phyloP scores from a whole-genome alignment of 2,888 invertebrate species.

The Pristionchus exspectatus region DNA sequence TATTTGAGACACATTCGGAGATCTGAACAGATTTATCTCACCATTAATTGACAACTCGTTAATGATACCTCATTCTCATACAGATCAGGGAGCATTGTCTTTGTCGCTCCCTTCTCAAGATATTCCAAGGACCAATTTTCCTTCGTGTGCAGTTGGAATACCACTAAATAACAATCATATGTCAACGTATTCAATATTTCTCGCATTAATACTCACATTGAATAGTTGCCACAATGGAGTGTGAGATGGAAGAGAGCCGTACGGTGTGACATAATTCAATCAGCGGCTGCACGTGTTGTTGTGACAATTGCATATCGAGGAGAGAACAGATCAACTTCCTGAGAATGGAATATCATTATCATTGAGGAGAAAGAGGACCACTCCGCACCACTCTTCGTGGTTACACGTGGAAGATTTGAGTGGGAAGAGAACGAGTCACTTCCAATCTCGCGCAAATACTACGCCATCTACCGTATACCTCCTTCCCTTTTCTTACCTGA shows the following conservation, averaged over 20 bases:
- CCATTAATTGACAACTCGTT: neutral
- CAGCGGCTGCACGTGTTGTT: conserved; percentile 73
- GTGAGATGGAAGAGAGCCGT: conserved; percentile 57
- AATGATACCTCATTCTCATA: conserved; percentile 73
- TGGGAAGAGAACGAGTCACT: neutral
- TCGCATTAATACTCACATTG: neutral
- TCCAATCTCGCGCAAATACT: neutral
- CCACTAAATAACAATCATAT: conserved; percentile 58
- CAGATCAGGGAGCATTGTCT: conserved; percentile 77
- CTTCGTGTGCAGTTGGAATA: conserved; percentile 67
- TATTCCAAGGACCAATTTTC: conserved; percentile 77
- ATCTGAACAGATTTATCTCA: conserved; percentile 61
- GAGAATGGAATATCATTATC: conserved; percentile 51
- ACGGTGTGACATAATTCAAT: conserved; percentile 76
- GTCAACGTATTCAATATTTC: too few relatives aligned
- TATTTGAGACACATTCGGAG: conserved; percentile 71
- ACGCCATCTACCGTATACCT: neutral
- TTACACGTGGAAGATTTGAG: conserved; percentile 3
- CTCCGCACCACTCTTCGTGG: neutral
- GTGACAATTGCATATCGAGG: conserved; percentile 69
- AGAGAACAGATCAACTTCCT: conserved; percentile 72
- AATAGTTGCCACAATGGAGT: conserved; percentile 6
- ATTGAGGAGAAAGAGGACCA: neutral
- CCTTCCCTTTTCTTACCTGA: conserved; percentile 59
- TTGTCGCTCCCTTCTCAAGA: conserved; percentile 67